Evolutionary conservation across 2,888 invertebrate genomes (phyloP).

Genomic region (Phyllotreta cruciferae): DNA sequence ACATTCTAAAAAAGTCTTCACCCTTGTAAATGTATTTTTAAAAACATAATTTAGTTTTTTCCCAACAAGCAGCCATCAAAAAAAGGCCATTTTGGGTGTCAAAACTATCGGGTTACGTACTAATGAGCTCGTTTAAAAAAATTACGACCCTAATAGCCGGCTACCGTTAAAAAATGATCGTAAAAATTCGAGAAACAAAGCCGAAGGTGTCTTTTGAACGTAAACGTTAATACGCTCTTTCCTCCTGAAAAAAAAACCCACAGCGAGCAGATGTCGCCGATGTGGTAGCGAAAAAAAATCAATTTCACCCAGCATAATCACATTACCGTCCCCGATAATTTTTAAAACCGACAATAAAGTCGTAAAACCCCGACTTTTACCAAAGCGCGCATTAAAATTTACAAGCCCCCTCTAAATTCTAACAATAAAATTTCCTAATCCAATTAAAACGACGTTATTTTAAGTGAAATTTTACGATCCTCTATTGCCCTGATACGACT

Average conservation of each 20-base stretch:
- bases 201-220: neutral
- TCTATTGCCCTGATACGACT: conserved; percentile 5
- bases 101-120: conserved; percentile 27
- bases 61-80: conserved; percentile 3
- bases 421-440: conserved; percentile 13
- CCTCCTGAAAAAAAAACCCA: neutral
- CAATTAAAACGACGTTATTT: conserved; percentile 15
- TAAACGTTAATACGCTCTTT: conserved; percentile 16
- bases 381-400: conserved; percentile 3
- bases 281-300: too few species aligned
- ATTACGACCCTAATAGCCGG: conserved; percentile 8
- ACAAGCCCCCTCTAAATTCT: conserved; percentile 3
- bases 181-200: conserved; percentile 24
- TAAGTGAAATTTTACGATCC: conserved; percentile 12
- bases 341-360: too few species aligned
- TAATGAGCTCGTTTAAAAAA: conserved; percentile 28
- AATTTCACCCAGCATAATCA: too few species aligned
- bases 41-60: too few species aligned
- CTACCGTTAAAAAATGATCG: conserved; percentile 20
- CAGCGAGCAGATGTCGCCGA: neutral
- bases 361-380: too few species aligned
- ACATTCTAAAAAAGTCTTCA: too few species aligned
- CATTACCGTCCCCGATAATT: too few species aligned
- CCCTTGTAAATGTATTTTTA: too few species aligned
- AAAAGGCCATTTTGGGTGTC: conserved; percentile 17